These are phyloP conservation scores for Macrophya annulata DNA, from an alignment of 2,888 invertebrate genomes.

Conservation along the genomic window DNA sequence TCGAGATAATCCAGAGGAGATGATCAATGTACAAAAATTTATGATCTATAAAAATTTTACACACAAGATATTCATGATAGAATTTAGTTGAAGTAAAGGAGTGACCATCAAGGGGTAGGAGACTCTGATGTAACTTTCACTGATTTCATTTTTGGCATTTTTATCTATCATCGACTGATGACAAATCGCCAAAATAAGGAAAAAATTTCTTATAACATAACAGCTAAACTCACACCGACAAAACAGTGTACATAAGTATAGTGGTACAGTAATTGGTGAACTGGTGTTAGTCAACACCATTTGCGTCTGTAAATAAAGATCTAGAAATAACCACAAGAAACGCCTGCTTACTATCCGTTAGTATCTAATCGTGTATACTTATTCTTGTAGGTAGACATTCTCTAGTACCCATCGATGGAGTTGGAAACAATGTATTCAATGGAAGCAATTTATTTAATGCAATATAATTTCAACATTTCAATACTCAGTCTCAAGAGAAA, in stretches of 20 bases:
- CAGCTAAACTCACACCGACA: not conserved
- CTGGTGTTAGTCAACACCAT: not conserved
- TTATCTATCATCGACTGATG: not conserved
- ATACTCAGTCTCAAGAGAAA: not conserved
- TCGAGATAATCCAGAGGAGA: not conserved
- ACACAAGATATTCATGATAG: not conserved
- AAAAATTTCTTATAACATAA: not conserved
- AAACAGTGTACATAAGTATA: no score
- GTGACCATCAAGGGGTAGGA: not conserved
- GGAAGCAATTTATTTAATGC: not conserved
- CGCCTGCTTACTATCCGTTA: slow-evolving; percentile 37
- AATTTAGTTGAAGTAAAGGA: not conserved
- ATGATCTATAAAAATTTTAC: not conserved
- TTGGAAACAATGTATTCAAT: not conserved
- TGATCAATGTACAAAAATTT: not conserved
- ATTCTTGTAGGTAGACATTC: not conserved
- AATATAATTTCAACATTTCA: slow-evolving; percentile 1
- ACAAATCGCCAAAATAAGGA: not conserved
- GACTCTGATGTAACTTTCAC: not conserved
- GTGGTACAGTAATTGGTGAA: slow-evolving; percentile 14
- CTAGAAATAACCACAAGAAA: slow-evolving; percentile 2
- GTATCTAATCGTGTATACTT: slow-evolving; percentile 28
- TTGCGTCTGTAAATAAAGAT: slow-evolving; percentile 11
- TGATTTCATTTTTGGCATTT: not conserved
- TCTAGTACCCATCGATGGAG: not conserved